Conservation (phyloP, 2,888 invertebrate species). For the Parnassius mnemosyne region DNA sequence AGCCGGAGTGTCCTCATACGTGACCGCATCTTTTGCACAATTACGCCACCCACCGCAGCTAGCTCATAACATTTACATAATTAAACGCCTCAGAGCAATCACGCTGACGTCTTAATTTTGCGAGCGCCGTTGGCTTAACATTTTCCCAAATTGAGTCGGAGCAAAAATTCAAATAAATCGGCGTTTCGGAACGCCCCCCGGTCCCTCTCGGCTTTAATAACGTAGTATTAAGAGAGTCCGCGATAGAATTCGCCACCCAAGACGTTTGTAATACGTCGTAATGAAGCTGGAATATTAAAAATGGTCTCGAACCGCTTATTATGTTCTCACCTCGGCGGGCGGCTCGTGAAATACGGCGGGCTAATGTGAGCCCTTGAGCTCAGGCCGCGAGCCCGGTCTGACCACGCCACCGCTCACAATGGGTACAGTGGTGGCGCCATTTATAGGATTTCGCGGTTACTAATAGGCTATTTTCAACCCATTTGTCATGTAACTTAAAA, state of each 20-base stretch:
- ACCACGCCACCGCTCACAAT: slow-evolving; percentile 46
- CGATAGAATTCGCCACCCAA: slow-evolving; percentile 81
- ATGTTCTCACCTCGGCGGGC: slow-evolving; percentile 78
- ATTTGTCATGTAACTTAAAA: too few species aligned
- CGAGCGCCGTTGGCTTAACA: slow-evolving; percentile 74
- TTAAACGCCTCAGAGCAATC: slow-evolving; percentile 77
- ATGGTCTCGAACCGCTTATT: slow-evolving; percentile 77
- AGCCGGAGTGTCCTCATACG: slow-evolving; percentile 62
- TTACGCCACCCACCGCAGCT: slow-evolving; percentile 70
- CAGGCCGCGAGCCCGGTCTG: slow-evolving; percentile 34
- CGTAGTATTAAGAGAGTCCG: slow-evolving; percentile 75
- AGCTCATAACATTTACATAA: slow-evolving; percentile 78
- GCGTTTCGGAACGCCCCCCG: slow-evolving; percentile 59
- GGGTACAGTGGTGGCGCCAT: slow-evolving; percentile 64
- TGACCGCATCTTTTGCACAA: slow-evolving; percentile 65
- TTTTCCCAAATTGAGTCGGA: slow-evolving; percentile 79
- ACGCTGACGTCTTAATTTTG: slow-evolving; percentile 80
- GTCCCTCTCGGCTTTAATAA: slow-evolving; percentile 68
- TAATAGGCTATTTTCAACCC: too few species aligned
- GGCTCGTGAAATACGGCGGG: slow-evolving; percentile 74
- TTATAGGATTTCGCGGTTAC: slow-evolving; percentile 33
- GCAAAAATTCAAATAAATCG: slow-evolving; percentile 81
- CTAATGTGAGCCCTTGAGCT: slow-evolving; percentile 63
- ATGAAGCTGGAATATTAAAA: slow-evolving; percentile 80
- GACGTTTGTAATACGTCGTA: slow-evolving; percentile 79